A percentile compares a stretch with the other conserved stretches of the same genome.
These are phyloP conservation scores for Erpetoichthys calabaricus DNA, from an alignment of 2,797 vertebrate genomes.

Conservation along the genomic window DNA sequence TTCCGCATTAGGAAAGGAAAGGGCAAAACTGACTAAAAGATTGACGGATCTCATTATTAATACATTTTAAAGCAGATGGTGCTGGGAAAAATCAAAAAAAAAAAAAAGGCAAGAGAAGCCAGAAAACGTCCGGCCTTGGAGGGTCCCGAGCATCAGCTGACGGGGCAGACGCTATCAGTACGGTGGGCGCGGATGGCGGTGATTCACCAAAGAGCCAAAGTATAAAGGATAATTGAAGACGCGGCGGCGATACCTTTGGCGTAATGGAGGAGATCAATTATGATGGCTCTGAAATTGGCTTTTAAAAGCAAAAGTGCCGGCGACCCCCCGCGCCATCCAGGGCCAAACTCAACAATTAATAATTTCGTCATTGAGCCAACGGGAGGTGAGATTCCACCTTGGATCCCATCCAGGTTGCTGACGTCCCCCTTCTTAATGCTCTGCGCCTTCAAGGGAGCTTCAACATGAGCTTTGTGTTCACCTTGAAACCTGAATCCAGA, in stretches of 20 bases:
- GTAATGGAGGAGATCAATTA: constrained; percentile 11
- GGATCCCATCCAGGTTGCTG: constrained; percentile 13
- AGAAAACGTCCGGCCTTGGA: too few relatives aligned
- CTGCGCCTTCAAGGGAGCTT: not conserved
- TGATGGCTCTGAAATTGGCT: constrained; percentile 20
- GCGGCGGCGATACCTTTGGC: constrained; percentile 13
- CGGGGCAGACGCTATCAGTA: too few relatives aligned
- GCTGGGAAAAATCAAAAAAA: too few relatives aligned
- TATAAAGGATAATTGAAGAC: constrained; percentile 10
- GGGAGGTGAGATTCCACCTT: constrained; percentile 12
- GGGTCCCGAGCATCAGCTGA: too few relatives aligned
- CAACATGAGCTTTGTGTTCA: too few relatives aligned
- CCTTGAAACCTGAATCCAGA: too few relatives aligned
- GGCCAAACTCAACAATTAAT: constrained; percentile 11
- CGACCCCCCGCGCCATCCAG: not conserved
- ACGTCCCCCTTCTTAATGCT: constrained; percentile 1
- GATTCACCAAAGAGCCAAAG: not conserved
- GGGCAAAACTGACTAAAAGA: too few relatives aligned
- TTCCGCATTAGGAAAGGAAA: too few relatives aligned
- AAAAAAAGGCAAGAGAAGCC: too few relatives aligned
- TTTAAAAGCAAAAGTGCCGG: constrained; percentile 10
- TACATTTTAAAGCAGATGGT: too few relatives aligned
- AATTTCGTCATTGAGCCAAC: constrained; percentile 8
- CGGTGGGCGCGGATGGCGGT: too few relatives aligned
- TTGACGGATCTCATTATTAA: too few relatives aligned